phyloP scores from a whole-genome alignment of 2,888 invertebrate species.

The Andrena bucephala region DNA sequence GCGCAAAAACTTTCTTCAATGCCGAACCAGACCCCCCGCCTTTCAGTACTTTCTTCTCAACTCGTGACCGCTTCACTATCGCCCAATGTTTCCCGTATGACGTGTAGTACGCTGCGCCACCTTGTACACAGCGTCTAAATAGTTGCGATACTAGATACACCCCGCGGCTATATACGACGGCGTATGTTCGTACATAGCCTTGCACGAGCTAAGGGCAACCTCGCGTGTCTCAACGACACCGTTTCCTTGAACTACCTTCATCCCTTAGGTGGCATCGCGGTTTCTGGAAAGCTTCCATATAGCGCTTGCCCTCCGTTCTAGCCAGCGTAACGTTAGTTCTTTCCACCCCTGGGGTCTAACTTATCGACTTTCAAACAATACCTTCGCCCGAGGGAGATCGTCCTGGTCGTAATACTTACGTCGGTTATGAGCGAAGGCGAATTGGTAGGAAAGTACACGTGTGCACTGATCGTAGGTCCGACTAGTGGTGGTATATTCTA shows the following conservation, averaged over 20 bases:
- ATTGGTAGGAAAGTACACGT: conserved; percentile 1
- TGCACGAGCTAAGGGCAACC: conserved; percentile 8
- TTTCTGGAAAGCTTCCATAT: conserved; percentile 50
- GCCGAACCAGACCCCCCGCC: background rate
- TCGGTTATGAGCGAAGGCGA: conserved; percentile 38
- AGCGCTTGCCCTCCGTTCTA: background rate
- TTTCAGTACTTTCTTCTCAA: background rate
- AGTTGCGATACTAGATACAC: conserved; percentile 29
- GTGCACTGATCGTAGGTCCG: too few species aligned
- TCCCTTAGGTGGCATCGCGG: conserved; percentile 63
- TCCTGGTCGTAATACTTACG: conserved; percentile 58
- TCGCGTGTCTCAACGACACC: conserved; percentile 39
- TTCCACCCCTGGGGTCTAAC: conserved; percentile 42
- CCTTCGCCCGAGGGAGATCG: conserved; percentile 46
- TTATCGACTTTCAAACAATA: conserved; percentile 73
- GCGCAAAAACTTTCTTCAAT: conserved; percentile 3
- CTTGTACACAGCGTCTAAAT: conserved; percentile 13
- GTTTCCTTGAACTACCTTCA: conserved; percentile 56
- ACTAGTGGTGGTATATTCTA: too few species aligned
- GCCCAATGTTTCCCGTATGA: background rate
- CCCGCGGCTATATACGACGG: conserved; percentile 16
- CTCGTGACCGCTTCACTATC: background rate
- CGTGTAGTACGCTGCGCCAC: background rate
- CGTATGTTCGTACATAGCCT: conserved; percentile 23
- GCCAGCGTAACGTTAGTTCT: conserved; percentile 23